Evolutionary conservation across 2,888 invertebrate genomes (phyloP).

Genomic region (Spilosoma lubricipeda): DNA sequence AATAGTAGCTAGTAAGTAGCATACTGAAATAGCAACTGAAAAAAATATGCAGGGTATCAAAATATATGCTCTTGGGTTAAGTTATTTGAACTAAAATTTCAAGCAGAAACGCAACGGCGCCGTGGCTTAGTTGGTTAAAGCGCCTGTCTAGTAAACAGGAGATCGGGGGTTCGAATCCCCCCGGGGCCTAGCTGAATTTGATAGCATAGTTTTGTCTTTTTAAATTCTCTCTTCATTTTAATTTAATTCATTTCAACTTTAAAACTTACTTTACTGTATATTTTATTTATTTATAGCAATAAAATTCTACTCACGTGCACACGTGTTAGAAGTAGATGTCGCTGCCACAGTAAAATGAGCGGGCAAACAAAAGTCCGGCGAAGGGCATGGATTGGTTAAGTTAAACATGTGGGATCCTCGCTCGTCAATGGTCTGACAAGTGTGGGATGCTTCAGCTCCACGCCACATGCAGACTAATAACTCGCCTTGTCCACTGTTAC

Average conservation of each 20-base stretch:
- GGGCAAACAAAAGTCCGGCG: slow-evolving; percentile 81
- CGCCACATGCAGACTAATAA: slow-evolving; percentile 87
- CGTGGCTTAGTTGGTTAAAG: slow-evolving; percentile 87
- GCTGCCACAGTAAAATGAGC: slow-evolving; percentile 83
- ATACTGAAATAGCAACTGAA: no score
- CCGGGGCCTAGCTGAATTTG: slow-evolving; percentile 75
- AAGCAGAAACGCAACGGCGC: slow-evolving; percentile 61
- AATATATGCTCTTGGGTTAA: not conserved
- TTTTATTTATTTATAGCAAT: not conserved
- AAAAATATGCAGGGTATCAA: not conserved
- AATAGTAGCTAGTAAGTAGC: no score
- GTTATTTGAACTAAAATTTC: slow-evolving; percentile 59
- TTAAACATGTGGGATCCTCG: slow-evolving; percentile 79
- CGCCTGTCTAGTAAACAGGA: slow-evolving; percentile 87
- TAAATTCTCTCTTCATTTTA: slow-evolving; percentile 21
- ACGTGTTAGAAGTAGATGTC: slow-evolving; percentile 82
- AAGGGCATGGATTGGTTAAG: slow-evolving; percentile 79
- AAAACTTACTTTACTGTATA: not conserved
- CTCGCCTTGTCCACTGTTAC: slow-evolving; percentile 83
- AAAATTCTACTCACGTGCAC: slow-evolving; percentile 84
- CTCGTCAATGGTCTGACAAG: slow-evolving; percentile 80
- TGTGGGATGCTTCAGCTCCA: slow-evolving; percentile 74
- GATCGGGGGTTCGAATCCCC: slow-evolving; percentile 87
- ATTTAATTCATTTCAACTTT: slow-evolving; percentile 17
- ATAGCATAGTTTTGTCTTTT: slow-evolving; percentile 19